Evolutionary conservation across 1,140 invertebrate species (phyloP).

Genomic region (Scaptomyza pallida): DNA sequence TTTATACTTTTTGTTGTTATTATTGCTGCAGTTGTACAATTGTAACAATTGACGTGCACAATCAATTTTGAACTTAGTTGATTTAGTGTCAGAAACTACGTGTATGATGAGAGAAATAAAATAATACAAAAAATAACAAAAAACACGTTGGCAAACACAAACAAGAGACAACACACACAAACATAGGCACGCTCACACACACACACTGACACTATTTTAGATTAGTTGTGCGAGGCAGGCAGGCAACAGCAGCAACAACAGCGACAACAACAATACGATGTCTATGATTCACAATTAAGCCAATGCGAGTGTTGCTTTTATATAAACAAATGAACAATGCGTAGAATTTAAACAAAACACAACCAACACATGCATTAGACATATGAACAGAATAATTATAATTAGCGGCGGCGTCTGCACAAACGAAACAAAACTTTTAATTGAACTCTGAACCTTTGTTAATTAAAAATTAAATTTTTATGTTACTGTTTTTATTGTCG

Average conservation of each 20-base stretch:
- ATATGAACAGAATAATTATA: conserved; percentile 58
- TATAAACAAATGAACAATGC: conserved; percentile 51
- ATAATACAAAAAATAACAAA: conserved; percentile 24
- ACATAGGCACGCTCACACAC: conserved; percentile 17
- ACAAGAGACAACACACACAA: conserved; percentile 19
- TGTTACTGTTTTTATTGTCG: conserved; percentile 24
- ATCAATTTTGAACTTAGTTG: conserved; percentile 44
- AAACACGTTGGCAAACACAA: conserved; percentile 53
- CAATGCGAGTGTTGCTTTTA: conserved; percentile 39
- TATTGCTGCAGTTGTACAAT: conserved; percentile 28
- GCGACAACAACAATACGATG: conserved; percentile 16
- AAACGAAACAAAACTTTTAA: neutral
- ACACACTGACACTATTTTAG: conserved; percentile 43
- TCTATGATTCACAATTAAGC: conserved; percentile 34
- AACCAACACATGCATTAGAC: conserved; percentile 21
- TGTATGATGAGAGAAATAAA: neutral
- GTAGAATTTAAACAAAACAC: conserved; percentile 38
- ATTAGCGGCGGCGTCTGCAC: conserved; percentile 27
- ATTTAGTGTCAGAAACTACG: conserved; percentile 4
- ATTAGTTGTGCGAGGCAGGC: conserved; percentile 58
- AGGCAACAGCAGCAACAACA: conserved; percentile 52
- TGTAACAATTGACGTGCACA: conserved; percentile 44
- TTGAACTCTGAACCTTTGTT: conserved; percentile 18
- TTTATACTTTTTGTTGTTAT: conserved; percentile 37
- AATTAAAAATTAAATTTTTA: conserved; percentile 18